phyloP scores from a whole-genome alignment of 1,140 invertebrate species.

The Neocloeon triangulifer region DNA sequence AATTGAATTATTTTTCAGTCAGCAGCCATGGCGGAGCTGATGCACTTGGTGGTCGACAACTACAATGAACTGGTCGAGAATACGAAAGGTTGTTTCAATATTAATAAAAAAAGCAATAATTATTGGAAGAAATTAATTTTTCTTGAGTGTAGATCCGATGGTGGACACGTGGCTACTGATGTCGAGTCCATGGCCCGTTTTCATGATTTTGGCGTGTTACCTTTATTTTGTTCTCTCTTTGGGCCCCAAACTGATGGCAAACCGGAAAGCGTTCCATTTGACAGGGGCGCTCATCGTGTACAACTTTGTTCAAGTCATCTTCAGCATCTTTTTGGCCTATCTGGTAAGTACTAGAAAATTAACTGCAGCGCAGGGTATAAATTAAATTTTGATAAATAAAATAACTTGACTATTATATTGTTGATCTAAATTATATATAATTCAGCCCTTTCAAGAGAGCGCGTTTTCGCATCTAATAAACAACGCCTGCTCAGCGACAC shows the following conservation, averaged over 20 bases:
- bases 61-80: slow-evolving; percentile 26
- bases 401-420: not conserved
- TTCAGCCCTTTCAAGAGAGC: slow-evolving; percentile 6
- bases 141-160: slow-evolving; percentile 23
- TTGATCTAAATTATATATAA: slow-evolving; percentile 2
- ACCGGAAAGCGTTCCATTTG: slow-evolving; percentile 35
- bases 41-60: slow-evolving; percentile 22
- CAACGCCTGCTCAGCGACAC: slow-evolving; percentile 7
- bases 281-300: slow-evolving; percentile 37
- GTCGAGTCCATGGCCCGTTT: slow-evolving; percentile 37
- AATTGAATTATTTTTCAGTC: too few relatives aligned
- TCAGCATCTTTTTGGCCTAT: slow-evolving; percentile 33
- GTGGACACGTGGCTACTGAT: slow-evolving; percentile 50
- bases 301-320: slow-evolving; percentile 42
- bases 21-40: slow-evolving; percentile 20
- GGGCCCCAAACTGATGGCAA: slow-evolving; percentile 48
- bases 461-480: slow-evolving; percentile 7
- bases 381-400: not conserved
- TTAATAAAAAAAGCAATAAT: slow-evolving; percentile 1
- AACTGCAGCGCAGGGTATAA: too few relatives aligned
- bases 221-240: slow-evolving; percentile 38
- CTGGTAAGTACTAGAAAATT: slow-evolving; percentile 23
- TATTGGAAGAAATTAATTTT: slow-evolving; percentile 6
- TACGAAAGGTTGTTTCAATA: slow-evolving; percentile 19
- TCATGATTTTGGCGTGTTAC: slow-evolving; percentile 32